Percentiles rank a stretch among this genome's conserved stretches.
phyloP scores from a whole-genome alignment of 2,888 invertebrate species.

The Colostygia pectinataria region DNA sequence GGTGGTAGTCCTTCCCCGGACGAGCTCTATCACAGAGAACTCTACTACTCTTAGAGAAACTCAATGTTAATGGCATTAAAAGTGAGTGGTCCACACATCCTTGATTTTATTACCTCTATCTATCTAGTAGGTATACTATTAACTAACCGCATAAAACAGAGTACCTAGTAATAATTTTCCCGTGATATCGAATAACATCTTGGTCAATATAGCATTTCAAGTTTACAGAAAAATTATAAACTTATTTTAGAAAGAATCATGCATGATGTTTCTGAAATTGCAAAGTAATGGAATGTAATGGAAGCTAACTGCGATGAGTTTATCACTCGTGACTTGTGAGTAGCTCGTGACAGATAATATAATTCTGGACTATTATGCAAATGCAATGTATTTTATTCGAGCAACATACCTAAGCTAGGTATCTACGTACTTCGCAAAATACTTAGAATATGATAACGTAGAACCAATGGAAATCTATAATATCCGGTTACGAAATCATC shows the following conservation, averaged over 20 bases:
- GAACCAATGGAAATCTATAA: constrained; percentile 52
- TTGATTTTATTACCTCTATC: constrained; percentile 22
- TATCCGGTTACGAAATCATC: constrained; percentile 62
- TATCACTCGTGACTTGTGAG: no score
- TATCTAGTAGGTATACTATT: no score
- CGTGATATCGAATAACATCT: constrained; percentile 11
- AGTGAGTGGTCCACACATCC: constrained; percentile 25
- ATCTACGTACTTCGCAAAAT: constrained; percentile 20
- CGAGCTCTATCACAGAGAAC: no score
- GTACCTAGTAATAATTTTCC: constrained; percentile 7
- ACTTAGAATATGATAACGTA: constrained; percentile 25
- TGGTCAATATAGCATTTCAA: constrained; percentile 3
- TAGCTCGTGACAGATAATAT: no score
- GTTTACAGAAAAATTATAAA: background rate
- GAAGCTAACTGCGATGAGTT: no score
- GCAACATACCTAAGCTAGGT: constrained; percentile 3
- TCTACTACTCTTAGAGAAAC: no score
- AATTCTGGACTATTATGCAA: constrained; percentile 3
- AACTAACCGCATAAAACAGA: constrained; percentile 15
- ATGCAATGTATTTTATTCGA: background rate
- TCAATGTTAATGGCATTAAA: constrained; percentile 18
- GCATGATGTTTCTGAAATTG: background rate
- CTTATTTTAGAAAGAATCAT: background rate
- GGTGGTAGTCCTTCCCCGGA: no score
- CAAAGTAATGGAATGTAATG: no score